Base-by-base conservation (phyloP, 2,888 invertebrate genomes). In the Amphipoea lucens region DNA sequence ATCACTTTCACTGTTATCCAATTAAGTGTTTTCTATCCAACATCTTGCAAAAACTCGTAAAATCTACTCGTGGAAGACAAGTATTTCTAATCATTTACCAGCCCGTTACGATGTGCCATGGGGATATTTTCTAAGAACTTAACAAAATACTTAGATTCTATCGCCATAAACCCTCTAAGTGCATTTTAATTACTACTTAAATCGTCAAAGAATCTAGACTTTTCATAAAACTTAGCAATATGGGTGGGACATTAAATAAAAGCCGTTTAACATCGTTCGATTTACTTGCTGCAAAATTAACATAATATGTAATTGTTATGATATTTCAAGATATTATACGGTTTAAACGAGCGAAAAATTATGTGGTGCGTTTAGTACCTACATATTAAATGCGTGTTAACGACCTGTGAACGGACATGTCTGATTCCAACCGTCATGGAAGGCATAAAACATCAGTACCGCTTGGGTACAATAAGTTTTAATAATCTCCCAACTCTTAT, bases 21-120 rank as follows among this genome's bases (percentile, higher is more conserved):
- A 93, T 94, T 93, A 94, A 89, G 91, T 89, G 87, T 86, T 86
- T 82, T 83, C 87, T 91, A 90, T 89, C 90, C 77, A 78, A 85
- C 86, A 90, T 92, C 90, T 90, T 87, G 88, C 90, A 90, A 90
- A 91, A 91, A 88, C 88, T 90, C 89, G 90, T 91, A 88, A 92
- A 92, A 89, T 90, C 83, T 82, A 83, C 89, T 89, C 80, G 78
- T 87, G 82, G 42, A 65, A 17, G 23, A 90, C 11, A 45, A 45
- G 45, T 45, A 89, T 91, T 91, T 90, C 84, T 88, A 87, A 91
- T 90, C 88, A 88, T 88, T 90, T 90, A 88, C 81, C 70, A 17
- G 60, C 51, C 75, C 20, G 40, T 83, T 79, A 78, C 69, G 84
- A 80, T 76, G 5, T 71, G 72, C 72, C 71, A 72, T 65, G 29